Base-by-base conservation (phyloP, 2,888 invertebrate species). In the Pseudococcus longispinus region DNA sequence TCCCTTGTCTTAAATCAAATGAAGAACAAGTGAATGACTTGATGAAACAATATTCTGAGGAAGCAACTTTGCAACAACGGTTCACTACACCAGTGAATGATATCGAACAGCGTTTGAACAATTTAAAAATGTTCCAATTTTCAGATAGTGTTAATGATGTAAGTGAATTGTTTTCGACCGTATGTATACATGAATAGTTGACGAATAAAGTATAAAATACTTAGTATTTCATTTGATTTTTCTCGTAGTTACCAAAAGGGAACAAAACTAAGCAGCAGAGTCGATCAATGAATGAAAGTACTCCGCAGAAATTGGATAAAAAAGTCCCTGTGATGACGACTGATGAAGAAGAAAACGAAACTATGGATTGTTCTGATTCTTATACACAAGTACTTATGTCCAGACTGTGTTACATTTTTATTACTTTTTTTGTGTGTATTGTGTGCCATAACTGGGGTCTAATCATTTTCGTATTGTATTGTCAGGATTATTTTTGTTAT, bases 401-500 rank as follows among this genome's bases (percentile, higher is more conserved):
- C 8, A 55, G 6, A 4, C 9, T 37, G 9, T 37, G n/a, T 44
- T 51, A 4, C 5, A n/a, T 51, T 51, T n/a, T 51, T 51, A 13
- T 15, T 1, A 26, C 4, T 8, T 44, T 26, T n/a, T 11, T 23
- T 44, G 1, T 23, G 23, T 15, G 23, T 20, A 13, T 44, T 83
- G 23, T 83, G 11, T 26, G 13, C 26, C 8, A 83, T 20, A 0
- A 20, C 6, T 1, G 9, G 20, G 32, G 8, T 29, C 1, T 23
- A 20, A 20, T 60, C 0, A 23, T 23, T 60, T 23, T 8, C 9
- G 23, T 60, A 60, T 74, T 65, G 44, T 46, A 2, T 13, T n/a
- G 4, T 18, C 46, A 85, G 85, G 85, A 85, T 18, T 70, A 85
- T 26, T 85, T 85, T 46, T 85, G 85, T 74, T 74, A 70, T 4